Evolutionary conservation across 2,113 vertebrate species (phyloP), one percentile per base, ranked within the genome.

Genomic region (Phycodurus eques): DNA sequence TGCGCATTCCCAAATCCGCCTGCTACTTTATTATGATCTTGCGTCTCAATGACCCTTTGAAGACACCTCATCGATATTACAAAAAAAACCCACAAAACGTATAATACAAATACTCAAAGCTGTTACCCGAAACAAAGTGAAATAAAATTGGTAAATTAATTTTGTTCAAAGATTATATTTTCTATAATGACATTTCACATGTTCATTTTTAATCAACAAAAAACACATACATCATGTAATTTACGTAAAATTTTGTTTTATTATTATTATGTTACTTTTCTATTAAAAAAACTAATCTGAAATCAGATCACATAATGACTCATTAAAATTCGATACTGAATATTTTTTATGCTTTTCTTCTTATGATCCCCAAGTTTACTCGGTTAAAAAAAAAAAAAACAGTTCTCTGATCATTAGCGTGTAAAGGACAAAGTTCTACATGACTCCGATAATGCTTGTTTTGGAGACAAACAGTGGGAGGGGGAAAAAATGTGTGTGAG

Each of bases 381-480:
- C 20, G n/a, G 7, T 13, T 15, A 6, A 33, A 14, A 60, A 33
- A 17, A 60, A 33, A 17, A 19, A 33, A 14, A 0, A 11, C 68
- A 68, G 1, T 14, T 5, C 7, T 12, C 1, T 8, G 47, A 42
- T 74, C 65, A 66, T 63, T 67, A 59, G 57, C 75, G 15, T 71
- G 12, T 11, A 64, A 72, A 78, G 57, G 61, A 57, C 64, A 17
- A 15, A 67, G 53, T 74, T 80, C 77, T 75, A 78, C 71, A 68
- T 59, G 65, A 79, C 15, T 57, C 72, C 68, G 43, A 78, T 84
- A 75, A 83, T 83, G 69, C 51, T 33, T 80, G 54, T 71, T 65
- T 75, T 72, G 5, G 4, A 76, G 72, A 71, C 72, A 86, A 84
- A 81, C 71, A 74, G 79, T 60, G 71, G 75, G 43, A 71, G 67